Base-by-base conservation (phyloP, 2,113 vertebrate genomes). In the Epinephelus lanceolatus region DNA sequence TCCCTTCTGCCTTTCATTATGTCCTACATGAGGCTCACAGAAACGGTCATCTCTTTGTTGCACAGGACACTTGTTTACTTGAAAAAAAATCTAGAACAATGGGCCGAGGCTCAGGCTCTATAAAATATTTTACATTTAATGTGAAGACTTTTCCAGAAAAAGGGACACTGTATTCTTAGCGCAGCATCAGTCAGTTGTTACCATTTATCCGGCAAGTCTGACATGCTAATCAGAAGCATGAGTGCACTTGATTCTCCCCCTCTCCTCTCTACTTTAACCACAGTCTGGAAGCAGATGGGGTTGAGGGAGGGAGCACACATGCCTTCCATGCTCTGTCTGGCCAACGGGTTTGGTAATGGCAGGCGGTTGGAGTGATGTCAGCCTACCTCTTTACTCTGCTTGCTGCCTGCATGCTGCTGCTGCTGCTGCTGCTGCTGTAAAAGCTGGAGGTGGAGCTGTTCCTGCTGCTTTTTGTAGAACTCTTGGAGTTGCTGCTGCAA, bases 401-500 rank as follows among this genome's bases (percentile, higher is more conserved):
- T 99, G 95, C 97, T 97, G 96, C 97, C 97, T 97, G 89, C 94
- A 94, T 99, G 98, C 90, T 99, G 98, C 94, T 98, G 97, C 91
- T 97, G 97, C 45, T 97, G 97, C 45, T 57, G 82, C 78, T 87
- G 90, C 83, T 99, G 98, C 94, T 99, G 98, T 90, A 99, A 94
- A 94, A 99, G 98, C 96, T 99, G 98, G 94, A 99, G 96, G 95
- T 99, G 98, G 94, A 99, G 97, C 96, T 99, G 98, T 96, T 99
- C 98, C 94, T 99, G 98, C 96, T 99, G 98, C 96, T 99, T 99
- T 94, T 99, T 99, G 95, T 99, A 99, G 95, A 99, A 99, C 95
- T 99, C 98, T 96, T 99, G 98, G 95, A 99, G 97, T 95, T 99
- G 98, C 97, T 99, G 98, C 98, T 99, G 96, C 94, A 96, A 92